Evolutionary conservation across 2,113 vertebrate species (phyloP).

Genomic region (Pitta sordida): DNA sequence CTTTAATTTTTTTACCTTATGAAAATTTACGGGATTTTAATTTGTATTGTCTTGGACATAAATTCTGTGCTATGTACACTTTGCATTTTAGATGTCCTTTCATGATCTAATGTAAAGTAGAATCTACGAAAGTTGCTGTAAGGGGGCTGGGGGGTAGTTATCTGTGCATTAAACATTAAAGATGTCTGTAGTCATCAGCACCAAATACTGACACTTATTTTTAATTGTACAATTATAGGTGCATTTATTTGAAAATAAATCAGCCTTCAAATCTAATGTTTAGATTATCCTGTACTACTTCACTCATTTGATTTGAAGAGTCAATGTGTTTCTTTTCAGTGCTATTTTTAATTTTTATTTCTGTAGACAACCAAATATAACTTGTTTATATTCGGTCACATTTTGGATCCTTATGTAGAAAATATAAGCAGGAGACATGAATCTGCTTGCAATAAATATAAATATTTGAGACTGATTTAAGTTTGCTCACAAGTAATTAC

Average conservation of each 20-base stretch:
- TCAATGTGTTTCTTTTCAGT: slow-evolving; percentile 78
- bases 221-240: slow-evolving; percentile 62
- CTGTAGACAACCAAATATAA: slow-evolving; percentile 72
- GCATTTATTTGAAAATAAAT: slow-evolving; percentile 63
- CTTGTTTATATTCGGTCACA: slow-evolving; percentile 57
- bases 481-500: slow-evolving; percentile 22
- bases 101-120: slow-evolving; percentile 54
- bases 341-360: slow-evolving; percentile 81
- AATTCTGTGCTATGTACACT: slow-evolving; percentile 24
- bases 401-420: slow-evolving; percentile 76
- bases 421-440: slow-evolving; percentile 69
- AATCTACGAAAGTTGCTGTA: slow-evolving; percentile 57
- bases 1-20: slow-evolving; percentile 73
- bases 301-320: slow-evolving; percentile 66
- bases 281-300: slow-evolving; percentile 43
- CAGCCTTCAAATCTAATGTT: slow-evolving; percentile 64
- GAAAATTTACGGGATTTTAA: slow-evolving; percentile 53
- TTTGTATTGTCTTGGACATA: slow-evolving; percentile 29
- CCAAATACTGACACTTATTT: slow-evolving; percentile 65
- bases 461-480: slow-evolving; percentile 52
- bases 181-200: slow-evolving; percentile 56
- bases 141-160: slow-evolving; percentile 30
- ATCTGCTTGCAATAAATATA: slow-evolving; percentile 85
- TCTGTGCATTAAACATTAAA: slow-evolving; percentile 56
- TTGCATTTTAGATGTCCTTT: slow-evolving; percentile 40